These are phyloP conservation scores for Eulemur macaco DNA, from an alignment of 2,113 vertebrate genomes.

Conservation along the genomic window DNA sequence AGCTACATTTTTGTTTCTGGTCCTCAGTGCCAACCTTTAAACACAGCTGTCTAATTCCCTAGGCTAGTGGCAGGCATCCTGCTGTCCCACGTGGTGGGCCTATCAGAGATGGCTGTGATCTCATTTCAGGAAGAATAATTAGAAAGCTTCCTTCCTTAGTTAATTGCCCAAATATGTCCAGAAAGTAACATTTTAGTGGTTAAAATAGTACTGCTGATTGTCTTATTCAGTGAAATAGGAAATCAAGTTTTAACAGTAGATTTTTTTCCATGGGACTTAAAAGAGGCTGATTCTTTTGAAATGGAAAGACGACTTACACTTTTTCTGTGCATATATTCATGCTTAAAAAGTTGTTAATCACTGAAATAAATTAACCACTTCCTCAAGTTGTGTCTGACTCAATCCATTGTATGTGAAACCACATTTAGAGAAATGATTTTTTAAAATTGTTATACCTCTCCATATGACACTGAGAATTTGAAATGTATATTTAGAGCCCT, in stretches of 20 bases:
- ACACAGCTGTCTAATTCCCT: background rate
- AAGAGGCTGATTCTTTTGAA: background rate
- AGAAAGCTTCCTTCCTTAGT: background rate
- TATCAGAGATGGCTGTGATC: background rate
- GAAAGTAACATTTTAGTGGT: background rate
- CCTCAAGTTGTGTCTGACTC: slow-evolving; percentile 45
- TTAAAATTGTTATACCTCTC: background rate
- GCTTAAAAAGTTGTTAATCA: background rate
- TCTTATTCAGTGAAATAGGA: background rate
- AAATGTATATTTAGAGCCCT: background rate
- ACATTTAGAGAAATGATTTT: background rate
- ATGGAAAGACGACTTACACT: background rate
- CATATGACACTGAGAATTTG: background rate
- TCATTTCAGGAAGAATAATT: background rate
- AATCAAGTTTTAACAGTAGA: slow-evolving; percentile 12
- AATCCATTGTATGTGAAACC: background rate
- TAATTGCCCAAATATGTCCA: background rate
- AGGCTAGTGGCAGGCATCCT: background rate
- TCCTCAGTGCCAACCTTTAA: background rate
- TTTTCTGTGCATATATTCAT: background rate
- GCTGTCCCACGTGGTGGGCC: background rate
- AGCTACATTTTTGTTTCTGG: background rate
- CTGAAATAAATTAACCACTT: slow-evolving; percentile 44
- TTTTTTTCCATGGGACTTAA: background rate
- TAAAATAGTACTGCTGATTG: background rate